These are phyloP conservation scores for Leucophora obtusa DNA, from an alignment of 2,888 invertebrate genomes.

Conservation along the genomic window DNA sequence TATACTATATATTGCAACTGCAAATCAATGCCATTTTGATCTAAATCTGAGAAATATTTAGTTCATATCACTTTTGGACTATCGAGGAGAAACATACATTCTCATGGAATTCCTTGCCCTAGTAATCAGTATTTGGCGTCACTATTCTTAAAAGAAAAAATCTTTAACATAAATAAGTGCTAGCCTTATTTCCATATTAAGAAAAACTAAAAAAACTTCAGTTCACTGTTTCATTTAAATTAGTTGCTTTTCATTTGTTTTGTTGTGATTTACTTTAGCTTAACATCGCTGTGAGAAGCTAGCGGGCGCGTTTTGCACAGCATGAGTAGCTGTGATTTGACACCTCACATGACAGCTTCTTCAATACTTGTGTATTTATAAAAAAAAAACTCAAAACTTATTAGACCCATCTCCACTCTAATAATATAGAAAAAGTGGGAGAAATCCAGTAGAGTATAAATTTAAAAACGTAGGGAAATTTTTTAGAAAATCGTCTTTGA, in stretches of 20 bases:
- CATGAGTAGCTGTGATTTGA: constrained; percentile 79
- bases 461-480: constrained; percentile 1
- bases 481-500: not conserved
- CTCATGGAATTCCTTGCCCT: too few relatives aligned
- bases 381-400: constrained; percentile 13
- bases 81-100: too few relatives aligned
- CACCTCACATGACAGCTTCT: constrained; percentile 77
- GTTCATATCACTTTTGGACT: too few relatives aligned
- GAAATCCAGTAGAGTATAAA: not conserved
- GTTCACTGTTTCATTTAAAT: constrained; percentile 72
- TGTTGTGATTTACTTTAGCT: constrained; percentile 10
- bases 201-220: constrained; percentile 3
- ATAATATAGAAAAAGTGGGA: not conserved
- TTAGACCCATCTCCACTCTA: constrained; percentile 27
- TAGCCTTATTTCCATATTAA: not conserved
- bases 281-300: constrained; percentile 49
- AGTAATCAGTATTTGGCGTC: too few relatives aligned
- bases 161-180: not conserved
- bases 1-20: too few relatives aligned
- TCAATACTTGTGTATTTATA: constrained; percentile 23
- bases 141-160: too few relatives aligned
- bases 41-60: too few relatives aligned
- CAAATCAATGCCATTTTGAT: too few relatives aligned
- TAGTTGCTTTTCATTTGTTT: constrained; percentile 42
- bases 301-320: constrained; percentile 70